A percentile compares a stretch with the other conserved stretches of the same genome.
Conservation (phyloP, 2,888 invertebrate genomes). For the Hyposoter dolosus region DNA sequence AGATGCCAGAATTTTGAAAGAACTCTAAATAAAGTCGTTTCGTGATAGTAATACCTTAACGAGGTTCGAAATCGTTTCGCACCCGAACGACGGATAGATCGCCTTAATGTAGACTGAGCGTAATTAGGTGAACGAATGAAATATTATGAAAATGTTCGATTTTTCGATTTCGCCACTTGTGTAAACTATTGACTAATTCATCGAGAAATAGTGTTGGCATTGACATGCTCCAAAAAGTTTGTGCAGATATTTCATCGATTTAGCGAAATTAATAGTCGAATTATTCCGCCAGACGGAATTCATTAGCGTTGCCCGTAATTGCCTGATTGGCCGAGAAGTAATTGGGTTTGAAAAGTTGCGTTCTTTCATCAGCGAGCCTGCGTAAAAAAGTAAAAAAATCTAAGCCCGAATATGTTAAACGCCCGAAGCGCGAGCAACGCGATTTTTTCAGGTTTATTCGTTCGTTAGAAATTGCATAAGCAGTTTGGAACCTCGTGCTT, state of each 20-base stretch:
- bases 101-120: not conserved
- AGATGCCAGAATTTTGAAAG: no score
- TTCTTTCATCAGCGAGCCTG: not conserved
- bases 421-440: not conserved
- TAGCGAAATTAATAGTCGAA: not conserved
- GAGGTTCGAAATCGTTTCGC: no score
- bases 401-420: not conserved
- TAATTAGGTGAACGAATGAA: not conserved
- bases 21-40: no score
- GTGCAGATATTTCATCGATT: no score
- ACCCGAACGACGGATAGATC: not conserved
- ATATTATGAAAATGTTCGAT: not conserved
- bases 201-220: not conserved
- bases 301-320: not conserved
- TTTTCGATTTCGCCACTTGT: not conserved
- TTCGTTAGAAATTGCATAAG: not conserved
- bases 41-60: no score
- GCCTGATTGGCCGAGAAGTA: not conserved
- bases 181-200: not conserved
- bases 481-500: not conserved
- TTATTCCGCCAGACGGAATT: not conserved
- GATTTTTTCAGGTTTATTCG: not conserved
- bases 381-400: not conserved
- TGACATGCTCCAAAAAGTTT: not conserved
- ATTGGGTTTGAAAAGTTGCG: not conserved